Conservation (phyloP, 1,140 invertebrate genomes). For the Metopolophium dirhodum region DNA sequence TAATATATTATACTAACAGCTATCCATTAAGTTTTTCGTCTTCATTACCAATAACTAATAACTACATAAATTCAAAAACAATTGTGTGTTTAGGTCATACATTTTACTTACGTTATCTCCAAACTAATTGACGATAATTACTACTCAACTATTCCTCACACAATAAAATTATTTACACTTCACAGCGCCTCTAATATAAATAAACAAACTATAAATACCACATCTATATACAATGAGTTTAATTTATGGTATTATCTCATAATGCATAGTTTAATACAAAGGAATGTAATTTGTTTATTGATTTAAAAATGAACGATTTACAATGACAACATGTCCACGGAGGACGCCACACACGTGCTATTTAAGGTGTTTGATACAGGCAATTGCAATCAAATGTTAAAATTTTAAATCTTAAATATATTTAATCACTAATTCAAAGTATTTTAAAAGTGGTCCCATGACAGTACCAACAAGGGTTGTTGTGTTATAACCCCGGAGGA, state of each 20-base stretch:
- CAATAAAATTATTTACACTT: not conserved
- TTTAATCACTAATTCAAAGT: too few relatives aligned
- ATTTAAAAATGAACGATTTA: not conserved
- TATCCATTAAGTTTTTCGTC: not conserved
- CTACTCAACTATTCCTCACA: not conserved
- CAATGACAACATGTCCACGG: too few relatives aligned
- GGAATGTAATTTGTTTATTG: not conserved
- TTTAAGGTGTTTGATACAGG: too few relatives aligned
- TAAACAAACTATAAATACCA: not conserved
- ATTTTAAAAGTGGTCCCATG: not conserved
- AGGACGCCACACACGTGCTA: not conserved
- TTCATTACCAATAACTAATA: not conserved
- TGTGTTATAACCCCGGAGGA: not conserved
- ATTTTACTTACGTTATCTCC: not conserved
- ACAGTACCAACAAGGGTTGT: not conserved
- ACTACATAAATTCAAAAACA: not conserved
- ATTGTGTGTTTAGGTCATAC: not conserved
- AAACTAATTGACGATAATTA: constrained; percentile 7
- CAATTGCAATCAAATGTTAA: too few relatives aligned
- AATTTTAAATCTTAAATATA: too few relatives aligned
- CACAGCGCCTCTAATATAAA: not conserved
- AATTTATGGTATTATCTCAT: not conserved
- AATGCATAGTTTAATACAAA: not conserved
- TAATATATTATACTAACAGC: not conserved
- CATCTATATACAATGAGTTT: not conserved